phyloP scores from a whole-genome alignment of 2,888 invertebrate species.

The Sturmia bella region DNA sequence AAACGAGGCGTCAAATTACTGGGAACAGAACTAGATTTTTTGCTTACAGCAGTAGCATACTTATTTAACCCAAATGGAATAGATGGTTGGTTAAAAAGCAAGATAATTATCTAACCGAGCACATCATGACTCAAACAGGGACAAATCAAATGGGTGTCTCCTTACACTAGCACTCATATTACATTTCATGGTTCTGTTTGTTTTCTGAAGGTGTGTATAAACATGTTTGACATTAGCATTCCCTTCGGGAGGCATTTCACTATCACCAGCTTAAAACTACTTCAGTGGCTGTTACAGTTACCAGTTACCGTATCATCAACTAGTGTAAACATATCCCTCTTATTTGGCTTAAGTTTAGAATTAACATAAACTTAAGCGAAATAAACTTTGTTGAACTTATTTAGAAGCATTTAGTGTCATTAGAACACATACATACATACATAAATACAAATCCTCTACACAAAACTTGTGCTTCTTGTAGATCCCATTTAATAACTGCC shows the following conservation, averaged over 20 bases:
- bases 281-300: neutral
- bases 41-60: neutral
- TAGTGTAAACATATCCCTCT: conserved; percentile 12
- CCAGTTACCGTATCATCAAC: neutral
- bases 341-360: neutral
- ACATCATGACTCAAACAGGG: conserved; percentile 21
- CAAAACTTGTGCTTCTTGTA: conserved; percentile 21
- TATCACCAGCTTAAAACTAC: neutral
- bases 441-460: conserved; percentile 15
- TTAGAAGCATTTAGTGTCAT: conserved; percentile 48
- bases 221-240: conserved; percentile 3
- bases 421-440: conserved; percentile 2
- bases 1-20: conserved; percentile 47
- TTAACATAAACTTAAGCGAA: conserved; percentile 46
- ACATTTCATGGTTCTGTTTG: neutral
- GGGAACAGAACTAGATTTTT: conserved; percentile 30
- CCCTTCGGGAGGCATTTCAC: neutral
- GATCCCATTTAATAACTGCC: conserved; percentile 19
- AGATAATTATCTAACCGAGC: conserved; percentile 35
- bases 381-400: conserved; percentile 50
- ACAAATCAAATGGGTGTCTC: neutral
- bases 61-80: conserved; percentile 6
- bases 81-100: conserved; percentile 15
- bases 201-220: no score
- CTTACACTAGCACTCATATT: neutral